phyloP scores from a whole-genome alignment of 2,113 vertebrate genomes.

The Clinocottus analis region DNA sequence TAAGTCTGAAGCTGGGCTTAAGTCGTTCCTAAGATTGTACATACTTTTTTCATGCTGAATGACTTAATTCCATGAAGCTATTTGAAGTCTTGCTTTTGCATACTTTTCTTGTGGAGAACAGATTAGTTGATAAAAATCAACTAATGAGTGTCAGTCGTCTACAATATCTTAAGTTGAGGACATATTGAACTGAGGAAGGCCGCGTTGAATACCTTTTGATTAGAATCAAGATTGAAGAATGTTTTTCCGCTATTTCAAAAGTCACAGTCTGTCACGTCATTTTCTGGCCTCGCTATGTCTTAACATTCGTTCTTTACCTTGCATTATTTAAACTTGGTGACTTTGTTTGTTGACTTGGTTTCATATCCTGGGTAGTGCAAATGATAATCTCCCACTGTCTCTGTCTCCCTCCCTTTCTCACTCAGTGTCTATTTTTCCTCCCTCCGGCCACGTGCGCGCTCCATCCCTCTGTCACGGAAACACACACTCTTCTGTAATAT shows the following conservation, averaged over 20 bases:
- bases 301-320: not conserved
- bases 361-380: constrained; percentile 36
- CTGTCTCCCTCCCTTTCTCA: constrained; percentile 24
- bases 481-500: constrained; percentile 63
- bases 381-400: constrained; percentile 57
- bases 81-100: too few relatives aligned
- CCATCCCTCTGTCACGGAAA: constrained; percentile 64
- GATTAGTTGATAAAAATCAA: too few relatives aligned
- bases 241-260: not conserved
- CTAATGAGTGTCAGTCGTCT: too few relatives aligned
- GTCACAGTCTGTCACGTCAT: not conserved
- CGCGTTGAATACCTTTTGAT: not conserved
- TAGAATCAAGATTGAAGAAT: not conserved
- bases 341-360: too few relatives aligned
- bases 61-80: not conserved
- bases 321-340: constrained; percentile 12
- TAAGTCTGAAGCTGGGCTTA: too few relatives aligned
- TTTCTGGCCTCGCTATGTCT: not conserved
- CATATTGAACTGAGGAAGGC: not conserved
- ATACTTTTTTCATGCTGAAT: not conserved
- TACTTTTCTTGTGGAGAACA: too few relatives aligned
- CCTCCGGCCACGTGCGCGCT: constrained; percentile 14
- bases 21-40: too few relatives aligned
- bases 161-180: too few relatives aligned
- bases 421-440: constrained; percentile 24